Conservation (phyloP, 2,888 invertebrate genomes). For the Pyrgus malvae region DNA sequence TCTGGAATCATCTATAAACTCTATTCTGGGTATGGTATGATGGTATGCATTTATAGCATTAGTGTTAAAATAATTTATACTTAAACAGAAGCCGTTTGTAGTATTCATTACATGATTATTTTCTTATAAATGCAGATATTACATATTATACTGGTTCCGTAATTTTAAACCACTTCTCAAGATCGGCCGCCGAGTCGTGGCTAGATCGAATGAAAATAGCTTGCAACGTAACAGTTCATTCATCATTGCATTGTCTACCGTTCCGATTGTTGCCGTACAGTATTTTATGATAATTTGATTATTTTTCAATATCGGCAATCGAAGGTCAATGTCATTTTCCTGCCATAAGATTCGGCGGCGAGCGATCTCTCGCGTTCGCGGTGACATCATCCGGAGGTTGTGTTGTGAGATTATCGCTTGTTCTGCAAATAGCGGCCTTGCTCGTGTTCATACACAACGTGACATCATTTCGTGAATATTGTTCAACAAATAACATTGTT, state of each 20-base stretch:
- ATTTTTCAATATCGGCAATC: constrained; percentile 8
- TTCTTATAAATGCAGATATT: not conserved
- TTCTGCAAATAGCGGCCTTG: constrained; percentile 59
- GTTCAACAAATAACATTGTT: constrained; percentile 41
- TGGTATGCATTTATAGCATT: no score
- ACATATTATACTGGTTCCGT: constrained; percentile 17
- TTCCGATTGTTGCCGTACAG: not conserved
- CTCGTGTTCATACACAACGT: constrained; percentile 62
- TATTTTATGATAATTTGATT: constrained; percentile 1
- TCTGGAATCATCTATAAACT: no score
- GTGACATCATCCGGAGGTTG: constrained; percentile 68
- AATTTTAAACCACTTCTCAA: constrained; percentile 21
- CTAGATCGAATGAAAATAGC: constrained; percentile 5
- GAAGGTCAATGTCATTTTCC: constrained; percentile 19
- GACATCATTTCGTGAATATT: constrained; percentile 65
- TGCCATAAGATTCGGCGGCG: constrained; percentile 44
- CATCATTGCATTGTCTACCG: not conserved
- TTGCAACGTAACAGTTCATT: not conserved
- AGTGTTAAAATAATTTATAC: no score
- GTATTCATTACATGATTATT: no score
- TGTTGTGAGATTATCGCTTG: constrained; percentile 59
- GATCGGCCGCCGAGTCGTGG: not conserved
- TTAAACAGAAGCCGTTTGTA: no score
- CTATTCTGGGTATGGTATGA: no score
- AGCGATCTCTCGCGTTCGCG: constrained; percentile 34